These are phyloP conservation scores for Drosophila ercepeae DNA, from an alignment of 1,140 invertebrate genomes.

Conservation along the genomic window DNA sequence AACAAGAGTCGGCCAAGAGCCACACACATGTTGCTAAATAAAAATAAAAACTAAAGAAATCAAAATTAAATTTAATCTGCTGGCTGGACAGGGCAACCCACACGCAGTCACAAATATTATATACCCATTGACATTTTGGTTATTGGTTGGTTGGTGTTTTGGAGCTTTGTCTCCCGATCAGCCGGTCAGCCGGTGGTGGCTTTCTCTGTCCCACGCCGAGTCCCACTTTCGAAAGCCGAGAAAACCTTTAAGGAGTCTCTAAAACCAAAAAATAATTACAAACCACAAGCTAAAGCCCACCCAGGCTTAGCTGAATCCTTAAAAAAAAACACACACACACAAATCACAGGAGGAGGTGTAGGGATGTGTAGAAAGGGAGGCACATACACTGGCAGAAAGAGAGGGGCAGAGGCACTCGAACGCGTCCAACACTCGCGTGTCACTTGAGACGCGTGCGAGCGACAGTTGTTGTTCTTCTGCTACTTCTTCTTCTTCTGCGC, in stretches of 20 bases:
- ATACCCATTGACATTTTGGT: constrained; percentile 32
- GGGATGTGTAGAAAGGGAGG: constrained; percentile 2
- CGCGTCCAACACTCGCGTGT: constrained; percentile 65
- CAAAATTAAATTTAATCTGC: constrained; percentile 44
- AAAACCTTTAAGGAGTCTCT: background rate
- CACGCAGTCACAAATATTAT: constrained; percentile 11
- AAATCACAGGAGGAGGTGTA: constrained; percentile 5
- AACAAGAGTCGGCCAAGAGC: constrained; percentile 11
- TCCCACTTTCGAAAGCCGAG: background rate
- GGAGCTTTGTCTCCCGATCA: constrained; percentile 16
- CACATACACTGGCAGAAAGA: background rate
- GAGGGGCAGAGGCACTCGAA: background rate
- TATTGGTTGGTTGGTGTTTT: no score
- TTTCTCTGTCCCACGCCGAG: constrained; percentile 21
- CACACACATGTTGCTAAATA: constrained; percentile 11
- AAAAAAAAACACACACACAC: background rate
- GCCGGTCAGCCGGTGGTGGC: background rate
- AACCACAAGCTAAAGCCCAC: background rate
- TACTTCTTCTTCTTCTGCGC: background rate
- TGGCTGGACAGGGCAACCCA: constrained; percentile 34
- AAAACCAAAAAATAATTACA: background rate
- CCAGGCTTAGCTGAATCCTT: background rate
- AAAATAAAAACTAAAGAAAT: constrained; percentile 28
- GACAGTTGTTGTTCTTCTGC: constrained; percentile 60
- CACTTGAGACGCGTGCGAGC: constrained; percentile 81